These are phyloP conservation scores for Yponomeuta cagnagella DNA, from an alignment of 2,888 invertebrate genomes.

Conservation along the genomic window DNA sequence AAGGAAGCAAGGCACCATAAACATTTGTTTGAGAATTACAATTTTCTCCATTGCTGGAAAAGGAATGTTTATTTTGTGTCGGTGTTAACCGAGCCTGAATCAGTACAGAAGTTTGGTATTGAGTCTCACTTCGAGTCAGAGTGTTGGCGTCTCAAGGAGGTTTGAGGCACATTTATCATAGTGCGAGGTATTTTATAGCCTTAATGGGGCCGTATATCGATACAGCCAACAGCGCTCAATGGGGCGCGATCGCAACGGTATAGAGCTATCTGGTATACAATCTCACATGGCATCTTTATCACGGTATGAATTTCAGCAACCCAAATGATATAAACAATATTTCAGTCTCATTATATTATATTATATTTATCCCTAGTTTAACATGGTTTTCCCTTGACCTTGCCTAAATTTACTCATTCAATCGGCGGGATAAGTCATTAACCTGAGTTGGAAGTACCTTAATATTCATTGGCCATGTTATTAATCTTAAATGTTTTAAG, in stretches of 20 bases:
- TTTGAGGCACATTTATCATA: slow-evolving; percentile 61
- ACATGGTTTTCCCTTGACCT: no score
- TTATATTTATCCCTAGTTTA: no score
- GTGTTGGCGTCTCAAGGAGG: slow-evolving; percentile 50
- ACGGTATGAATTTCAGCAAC: background rate
- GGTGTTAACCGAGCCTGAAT: slow-evolving; percentile 23
- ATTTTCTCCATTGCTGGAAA: background rate
- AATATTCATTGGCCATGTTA: no score
- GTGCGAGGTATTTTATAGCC: slow-evolving; percentile 57
- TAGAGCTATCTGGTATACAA: background rate
- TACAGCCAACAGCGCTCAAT: slow-evolving; percentile 35
- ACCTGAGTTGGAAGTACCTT: no score
- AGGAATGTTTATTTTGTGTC: slow-evolving; percentile 20
- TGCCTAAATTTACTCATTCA: no score
- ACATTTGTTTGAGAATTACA: background rate
- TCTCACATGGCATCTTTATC: background rate
- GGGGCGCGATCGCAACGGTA: slow-evolving; percentile 24
- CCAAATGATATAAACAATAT: no score
- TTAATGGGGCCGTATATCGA: slow-evolving; percentile 46
- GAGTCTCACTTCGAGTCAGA: slow-evolving; percentile 40
- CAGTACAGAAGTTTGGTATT: slow-evolving; percentile 26
- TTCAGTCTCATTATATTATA: no score
- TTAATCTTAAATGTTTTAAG: no score
- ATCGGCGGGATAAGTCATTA: no score
- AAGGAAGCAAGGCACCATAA: background rate